Conservation (phyloP, 1,140 invertebrate species). For the Hylyphantes graminicola region DNA sequence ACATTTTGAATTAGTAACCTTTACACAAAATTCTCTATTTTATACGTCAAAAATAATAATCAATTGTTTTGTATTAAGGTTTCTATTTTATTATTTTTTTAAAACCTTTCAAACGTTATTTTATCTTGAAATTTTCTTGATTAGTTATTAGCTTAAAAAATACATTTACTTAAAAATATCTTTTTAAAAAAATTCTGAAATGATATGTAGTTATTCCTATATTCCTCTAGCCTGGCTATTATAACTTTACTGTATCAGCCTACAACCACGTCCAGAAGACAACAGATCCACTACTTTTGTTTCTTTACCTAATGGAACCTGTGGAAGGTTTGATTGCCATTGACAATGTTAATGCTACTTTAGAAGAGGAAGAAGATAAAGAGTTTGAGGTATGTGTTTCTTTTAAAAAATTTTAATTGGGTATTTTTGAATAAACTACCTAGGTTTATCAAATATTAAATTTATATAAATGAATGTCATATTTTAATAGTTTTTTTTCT, state of each 20-base stretch:
- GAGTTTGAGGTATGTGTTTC: slow-evolving; percentile 56
- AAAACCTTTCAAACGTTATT: not conserved
- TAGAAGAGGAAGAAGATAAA: slow-evolving; percentile 62
- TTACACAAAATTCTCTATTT: too few relatives aligned
- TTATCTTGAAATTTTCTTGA: not conserved
- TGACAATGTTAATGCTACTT: slow-evolving; percentile 62
- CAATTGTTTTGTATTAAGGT: too few relatives aligned
- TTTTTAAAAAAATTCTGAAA: not conserved
- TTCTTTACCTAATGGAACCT: slow-evolving; percentile 63
- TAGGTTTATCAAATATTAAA: too few relatives aligned
- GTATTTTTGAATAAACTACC: not conserved
- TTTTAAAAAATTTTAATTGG: not conserved
- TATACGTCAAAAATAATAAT: too few relatives aligned
- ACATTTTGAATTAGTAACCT: too few relatives aligned
- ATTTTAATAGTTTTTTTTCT: too few relatives aligned
- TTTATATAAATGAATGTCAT: too few relatives aligned
- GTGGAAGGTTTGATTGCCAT: slow-evolving; percentile 61
- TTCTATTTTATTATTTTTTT: too few relatives aligned
- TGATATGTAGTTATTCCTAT: not conserved
- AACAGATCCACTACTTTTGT: slow-evolving; percentile 60
- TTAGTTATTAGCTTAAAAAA: not conserved
- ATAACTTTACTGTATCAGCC: slow-evolving; percentile 64
- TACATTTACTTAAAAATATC: not conserved
- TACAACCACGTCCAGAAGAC: slow-evolving; percentile 64
- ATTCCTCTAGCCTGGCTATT: slow-evolving; percentile 60